A percentile compares a stretch with the other conserved stretches of the same genome.
These are phyloP conservation scores for Drosophila meridiana DNA, from an alignment of 2,888 invertebrate genomes.

Conservation along the genomic window DNA sequence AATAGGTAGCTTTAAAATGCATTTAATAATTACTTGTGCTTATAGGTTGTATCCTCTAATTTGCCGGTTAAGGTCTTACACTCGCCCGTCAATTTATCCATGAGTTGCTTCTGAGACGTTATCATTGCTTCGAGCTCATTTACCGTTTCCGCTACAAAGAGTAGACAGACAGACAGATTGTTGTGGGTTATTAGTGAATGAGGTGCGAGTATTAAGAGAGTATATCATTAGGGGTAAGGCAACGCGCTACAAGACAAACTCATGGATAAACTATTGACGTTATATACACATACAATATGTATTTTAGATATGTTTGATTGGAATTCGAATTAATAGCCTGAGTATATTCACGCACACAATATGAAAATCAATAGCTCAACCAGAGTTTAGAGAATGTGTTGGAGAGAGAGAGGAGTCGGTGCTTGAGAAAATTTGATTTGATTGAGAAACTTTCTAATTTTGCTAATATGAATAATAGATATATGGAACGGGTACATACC, in stretches of 20 bases:
- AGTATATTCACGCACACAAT: constrained; percentile 60
- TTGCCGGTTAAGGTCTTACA: constrained; percentile 95
- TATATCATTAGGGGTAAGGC: constrained; percentile 30
- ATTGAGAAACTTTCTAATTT: background rate
- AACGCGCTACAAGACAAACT: constrained; percentile 84
- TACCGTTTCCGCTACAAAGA: constrained; percentile 93
- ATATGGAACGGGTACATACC: constrained; percentile 86
- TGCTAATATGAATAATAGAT: background rate
- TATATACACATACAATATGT: constrained; percentile 7
- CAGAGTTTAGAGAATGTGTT: constrained; percentile 67
- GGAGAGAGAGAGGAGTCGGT: constrained; percentile 10
- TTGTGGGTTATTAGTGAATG: constrained; percentile 41
- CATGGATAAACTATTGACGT: constrained; percentile 90
- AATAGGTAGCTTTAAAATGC: constrained; percentile 5
- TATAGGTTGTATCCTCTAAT: constrained; percentile 94
- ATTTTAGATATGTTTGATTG: constrained; percentile 29
- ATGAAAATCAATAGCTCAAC: constrained; percentile 86
- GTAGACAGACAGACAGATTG: constrained; percentile 64
- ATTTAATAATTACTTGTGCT: constrained; percentile 90
- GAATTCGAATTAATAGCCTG: constrained; percentile 23
- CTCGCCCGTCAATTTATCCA: constrained; percentile 95
- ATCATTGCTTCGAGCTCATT: constrained; percentile 95
- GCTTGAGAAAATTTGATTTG: constrained; percentile 2
- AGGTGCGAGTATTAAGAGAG: constrained; percentile 25
- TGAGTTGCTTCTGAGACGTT: constrained; percentile 96